These are phyloP conservation scores for Regulus satrapa DNA, from an alignment of 2,113 vertebrate genomes.

Conservation along the genomic window DNA sequence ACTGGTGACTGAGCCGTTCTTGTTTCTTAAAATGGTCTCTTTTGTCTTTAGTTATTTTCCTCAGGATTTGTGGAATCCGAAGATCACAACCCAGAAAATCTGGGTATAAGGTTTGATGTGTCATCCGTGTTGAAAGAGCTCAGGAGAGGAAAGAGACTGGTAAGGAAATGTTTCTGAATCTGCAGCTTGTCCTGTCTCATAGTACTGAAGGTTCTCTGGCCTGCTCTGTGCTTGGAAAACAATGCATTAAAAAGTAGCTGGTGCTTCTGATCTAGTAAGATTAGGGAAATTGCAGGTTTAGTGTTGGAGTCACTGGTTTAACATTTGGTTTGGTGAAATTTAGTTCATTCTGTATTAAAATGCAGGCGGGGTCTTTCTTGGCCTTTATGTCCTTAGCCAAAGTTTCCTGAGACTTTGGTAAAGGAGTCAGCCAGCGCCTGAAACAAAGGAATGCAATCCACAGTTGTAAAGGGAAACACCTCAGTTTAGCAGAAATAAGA, in stretches of 20 bases:
- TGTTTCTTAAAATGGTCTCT: neutral
- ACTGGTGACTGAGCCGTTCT: neutral
- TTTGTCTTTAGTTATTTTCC: conserved; percentile 70
- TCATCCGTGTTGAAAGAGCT: conserved; percentile 70
- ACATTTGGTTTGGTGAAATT: neutral
- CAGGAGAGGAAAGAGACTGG: conserved; percentile 72
- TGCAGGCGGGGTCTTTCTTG: neutral
- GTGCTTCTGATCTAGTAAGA: neutral
- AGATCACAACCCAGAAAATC: conserved; percentile 9
- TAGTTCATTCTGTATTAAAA: neutral
- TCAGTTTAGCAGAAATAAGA: neutral
- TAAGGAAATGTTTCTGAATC: conserved; percentile 46
- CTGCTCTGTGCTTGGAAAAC: neutral
- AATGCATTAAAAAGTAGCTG: neutral
- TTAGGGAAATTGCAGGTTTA: neutral
- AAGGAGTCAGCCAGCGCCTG: neutral
- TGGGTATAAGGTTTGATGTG: conserved; percentile 69
- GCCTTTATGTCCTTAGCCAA: neutral
- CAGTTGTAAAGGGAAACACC: neutral
- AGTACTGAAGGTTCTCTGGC: neutral
- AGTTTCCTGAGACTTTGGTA: neutral
- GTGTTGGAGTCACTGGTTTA: neutral
- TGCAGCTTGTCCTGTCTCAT: neutral
- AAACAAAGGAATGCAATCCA: neutral
- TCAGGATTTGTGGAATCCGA: conserved; percentile 75